Base-by-base conservation (phyloP, 1,140 invertebrate species). In the Drosophila willistoni region DNA sequence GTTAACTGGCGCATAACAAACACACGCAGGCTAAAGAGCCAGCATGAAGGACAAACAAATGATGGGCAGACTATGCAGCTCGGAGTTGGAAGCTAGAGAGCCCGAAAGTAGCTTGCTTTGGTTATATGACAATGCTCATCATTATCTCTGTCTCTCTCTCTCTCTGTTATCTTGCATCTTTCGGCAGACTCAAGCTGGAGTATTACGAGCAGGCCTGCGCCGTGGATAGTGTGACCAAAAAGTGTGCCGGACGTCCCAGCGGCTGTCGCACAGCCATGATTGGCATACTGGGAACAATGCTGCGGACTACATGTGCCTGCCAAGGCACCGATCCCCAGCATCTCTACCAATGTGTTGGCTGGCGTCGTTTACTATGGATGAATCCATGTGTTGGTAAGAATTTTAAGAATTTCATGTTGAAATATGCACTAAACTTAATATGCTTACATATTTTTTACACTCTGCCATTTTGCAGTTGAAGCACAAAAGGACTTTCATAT, bases 201-300 rank as follows among this genome's bases (percentile, higher is more conserved):
- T 95, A 96, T 91, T 98, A 97, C 92, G 97, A 97, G 90, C 97
- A 98, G 91, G 96, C 96, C 66, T 98, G 97, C 92, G 96, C 97
- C 0, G 96, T 97, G 59, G 97, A 98, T 91, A 96, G 96, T 47
- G 95, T 97, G 39, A 98, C 97, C 14, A 96, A 96, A 89, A 96
- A 96, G 78, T 98, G 97, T 86, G 97, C 97, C n/a, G 97, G 97
- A 0, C 94, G 96, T 4, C 94, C 96, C 0, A 93, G 94, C 1
- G 95, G 96, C 29, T 98, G 97, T 92, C 94, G 97, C 51, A 94
- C 94, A 54, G 96, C 97, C 12, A 95, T 98, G 92, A 93, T 98
- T 62, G 96, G 96, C 5, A 97, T 98, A 73, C 93, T 98, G 13
- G 97, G 97, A 7, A 98, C 97, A 4, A 95, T 96, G 89, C 93